Evolutionary conservation across 2,888 invertebrate species (phyloP).

Genomic region (Galeopsomyia nigrocyanea): DNA sequence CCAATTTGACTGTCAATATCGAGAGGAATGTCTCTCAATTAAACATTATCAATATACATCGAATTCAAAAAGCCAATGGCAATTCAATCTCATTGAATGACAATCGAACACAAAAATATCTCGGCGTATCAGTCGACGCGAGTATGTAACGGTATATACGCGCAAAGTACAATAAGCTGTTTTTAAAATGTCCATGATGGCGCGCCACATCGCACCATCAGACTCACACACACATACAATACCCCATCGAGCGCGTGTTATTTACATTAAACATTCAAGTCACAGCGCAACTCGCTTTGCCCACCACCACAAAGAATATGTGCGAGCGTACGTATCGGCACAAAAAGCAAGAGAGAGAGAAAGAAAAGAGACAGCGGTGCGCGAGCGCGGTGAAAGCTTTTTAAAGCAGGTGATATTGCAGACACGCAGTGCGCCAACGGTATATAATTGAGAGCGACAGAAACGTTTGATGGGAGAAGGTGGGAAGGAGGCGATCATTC

Average conservation of each 20-base stretch:
- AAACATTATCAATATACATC: no score
- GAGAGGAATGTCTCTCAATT: no score
- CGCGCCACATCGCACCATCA: neutral
- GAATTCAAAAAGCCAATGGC: no score
- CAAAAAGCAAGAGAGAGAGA: no score
- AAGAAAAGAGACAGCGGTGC: no score
- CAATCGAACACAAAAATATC: no score
- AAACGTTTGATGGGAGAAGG: constrained; percentile 2
- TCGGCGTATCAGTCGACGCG: neutral
- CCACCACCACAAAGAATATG: neutral
- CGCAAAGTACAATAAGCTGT: neutral
- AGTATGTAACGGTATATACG: neutral
- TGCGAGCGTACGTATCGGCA: no score
- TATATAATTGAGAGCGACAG: constrained; percentile 40
- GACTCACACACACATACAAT: neutral
- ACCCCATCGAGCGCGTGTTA: neutral
- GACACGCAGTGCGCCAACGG: neutral
- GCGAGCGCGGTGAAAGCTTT: constrained; percentile 8
- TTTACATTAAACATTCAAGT: constrained; percentile 37
- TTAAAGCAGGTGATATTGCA: constrained; percentile 32
- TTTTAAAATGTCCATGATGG: neutral
- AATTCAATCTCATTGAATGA: no score
- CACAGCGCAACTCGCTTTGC: neutral
- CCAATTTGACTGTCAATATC: no score
- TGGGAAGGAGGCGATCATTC: constrained; percentile 16